phyloP scores from a whole-genome alignment of 2,113 vertebrate genomes.

The Mohoua ochrocephala region DNA sequence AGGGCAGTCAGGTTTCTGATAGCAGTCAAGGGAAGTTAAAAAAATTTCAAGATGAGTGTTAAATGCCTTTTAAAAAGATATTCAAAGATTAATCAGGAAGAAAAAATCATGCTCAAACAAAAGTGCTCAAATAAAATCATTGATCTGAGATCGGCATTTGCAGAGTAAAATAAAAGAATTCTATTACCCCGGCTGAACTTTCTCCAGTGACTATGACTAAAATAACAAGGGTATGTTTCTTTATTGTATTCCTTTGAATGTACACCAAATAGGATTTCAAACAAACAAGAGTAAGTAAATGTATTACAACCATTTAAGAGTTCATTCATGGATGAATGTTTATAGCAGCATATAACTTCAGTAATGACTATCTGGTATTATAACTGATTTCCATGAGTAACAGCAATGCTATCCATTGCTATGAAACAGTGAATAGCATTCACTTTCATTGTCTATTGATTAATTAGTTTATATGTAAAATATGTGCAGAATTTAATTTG shows the following conservation, averaged over 20 bases:
- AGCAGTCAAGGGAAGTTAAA: neutral
- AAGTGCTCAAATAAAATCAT: neutral
- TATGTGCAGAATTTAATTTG: neutral
- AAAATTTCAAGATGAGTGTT: neutral
- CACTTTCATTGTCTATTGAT: neutral
- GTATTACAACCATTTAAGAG: neutral
- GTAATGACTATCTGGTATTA: neutral
- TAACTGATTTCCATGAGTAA: neutral
- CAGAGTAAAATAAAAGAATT: neutral
- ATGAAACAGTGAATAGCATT: neutral
- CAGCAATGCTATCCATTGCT: neutral
- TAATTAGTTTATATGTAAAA: neutral
- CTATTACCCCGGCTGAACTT: neutral
- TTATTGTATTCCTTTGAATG: too few species aligned
- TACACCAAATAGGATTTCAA: neutral
- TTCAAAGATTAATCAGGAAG: neutral
- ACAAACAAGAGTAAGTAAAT: neutral
- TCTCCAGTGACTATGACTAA: neutral
- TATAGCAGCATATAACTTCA: neutral
- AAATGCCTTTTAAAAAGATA: neutral
- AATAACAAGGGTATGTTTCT: neutral
- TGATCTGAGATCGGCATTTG: neutral
- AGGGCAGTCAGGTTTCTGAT: conserved; percentile 9
- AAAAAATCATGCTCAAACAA: neutral
- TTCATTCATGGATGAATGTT: neutral